phyloP scores from a whole-genome alignment of 2,888 invertebrate genomes.

The Oscheius onirici region DNA sequence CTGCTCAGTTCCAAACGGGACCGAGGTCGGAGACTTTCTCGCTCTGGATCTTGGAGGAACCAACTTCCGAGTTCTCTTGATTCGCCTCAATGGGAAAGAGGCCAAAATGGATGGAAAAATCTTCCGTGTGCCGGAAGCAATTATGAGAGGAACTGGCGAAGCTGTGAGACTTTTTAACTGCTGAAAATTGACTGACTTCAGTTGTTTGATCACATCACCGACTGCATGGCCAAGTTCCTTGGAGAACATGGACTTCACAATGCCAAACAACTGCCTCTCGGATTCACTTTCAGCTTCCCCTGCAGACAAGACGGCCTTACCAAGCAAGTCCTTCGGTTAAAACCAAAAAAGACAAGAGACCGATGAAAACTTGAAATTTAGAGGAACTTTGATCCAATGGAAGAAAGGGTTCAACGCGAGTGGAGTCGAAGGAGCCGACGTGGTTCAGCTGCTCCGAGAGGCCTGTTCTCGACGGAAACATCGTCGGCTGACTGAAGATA shows the following conservation, averaged over 20 bases:
- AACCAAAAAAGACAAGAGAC: too few species aligned
- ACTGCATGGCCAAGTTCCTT: slow-evolving; percentile 74
- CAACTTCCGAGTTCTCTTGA: slow-evolving; percentile 90
- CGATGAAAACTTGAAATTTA: too few species aligned
- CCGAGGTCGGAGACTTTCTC: slow-evolving; percentile 83
- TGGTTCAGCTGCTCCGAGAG: slow-evolving; percentile 73
- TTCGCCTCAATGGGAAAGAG: slow-evolving; percentile 76
- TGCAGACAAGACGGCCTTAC: slow-evolving; percentile 72
- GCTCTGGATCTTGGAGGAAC: slow-evolving; percentile 97
- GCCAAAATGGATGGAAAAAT: slow-evolving; percentile 97
- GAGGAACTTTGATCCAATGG: slow-evolving; percentile 73
- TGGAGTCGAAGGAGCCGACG: slow-evolving; percentile 75
- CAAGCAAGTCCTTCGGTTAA: too few species aligned
- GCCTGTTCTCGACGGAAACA: slow-evolving; percentile 73
- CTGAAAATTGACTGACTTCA: slow-evolving; percentile 46
- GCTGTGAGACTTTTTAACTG: slow-evolving; percentile 72
- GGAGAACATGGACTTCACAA: slow-evolving; percentile 70
- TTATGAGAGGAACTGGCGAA: slow-evolving; percentile 90
- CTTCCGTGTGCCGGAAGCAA: slow-evolving; percentile 90
- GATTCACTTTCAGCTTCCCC: slow-evolving; percentile 76
- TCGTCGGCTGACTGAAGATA: slow-evolving; percentile 9
- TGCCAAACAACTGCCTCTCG: slow-evolving; percentile 73
- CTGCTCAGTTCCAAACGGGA: slow-evolving; percentile 70
- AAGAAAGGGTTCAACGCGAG: slow-evolving; percentile 75
- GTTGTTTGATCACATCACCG: slow-evolving; percentile 76